Base-by-base conservation (phyloP, 2,113 vertebrate species). In the Ovis aries region DNA sequence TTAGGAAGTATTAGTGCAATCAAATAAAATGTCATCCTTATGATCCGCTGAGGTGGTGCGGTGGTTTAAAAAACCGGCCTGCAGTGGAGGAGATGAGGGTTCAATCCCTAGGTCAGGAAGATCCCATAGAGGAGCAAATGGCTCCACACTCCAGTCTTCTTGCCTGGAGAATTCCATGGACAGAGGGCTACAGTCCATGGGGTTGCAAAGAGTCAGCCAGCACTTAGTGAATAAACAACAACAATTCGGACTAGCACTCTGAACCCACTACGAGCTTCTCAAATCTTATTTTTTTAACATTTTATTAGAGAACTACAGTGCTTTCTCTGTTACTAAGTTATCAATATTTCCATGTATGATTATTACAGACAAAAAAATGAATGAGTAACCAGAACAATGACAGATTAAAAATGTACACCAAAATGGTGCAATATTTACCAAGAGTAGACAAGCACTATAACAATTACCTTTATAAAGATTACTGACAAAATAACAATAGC, bases 401-500 rank as follows among this genome's bases (percentile, higher is more conserved):
- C 19, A 98, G 98, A 98, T 98, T 98, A 97, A 97, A 97, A 98
- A 88, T 0, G 95, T 96, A 98, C 96, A 98, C 97, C 98, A 96
- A 98, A 98, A 98, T 91, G 91, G 80, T 96, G 95, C 81, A 98
- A 81, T 99, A 98, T 99, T 99, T 99, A 98, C 98, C 97, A 97
- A 97, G 95, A 98, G 95, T 93, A 97, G 98, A 98, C 98, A 98
- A 98, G 96, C 97, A 92, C 98, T 99, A 97, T 45, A 98, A 99
- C 98, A 99, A 99, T 99, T 98, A 98, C 97, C 98, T 99, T 98
- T 97, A 98, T 98, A 99, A 98, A 99, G 98, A 98, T 98, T 98
- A 98, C 98, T 98, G 99, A 99, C 99, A 99, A 98, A 98, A 99
- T 98, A 97, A 98, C 98, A 99, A 99, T 98, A 98, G 98, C 97